Base-by-base conservation (phyloP, 2,888 invertebrate species). In the Erynnis tages region DNA sequence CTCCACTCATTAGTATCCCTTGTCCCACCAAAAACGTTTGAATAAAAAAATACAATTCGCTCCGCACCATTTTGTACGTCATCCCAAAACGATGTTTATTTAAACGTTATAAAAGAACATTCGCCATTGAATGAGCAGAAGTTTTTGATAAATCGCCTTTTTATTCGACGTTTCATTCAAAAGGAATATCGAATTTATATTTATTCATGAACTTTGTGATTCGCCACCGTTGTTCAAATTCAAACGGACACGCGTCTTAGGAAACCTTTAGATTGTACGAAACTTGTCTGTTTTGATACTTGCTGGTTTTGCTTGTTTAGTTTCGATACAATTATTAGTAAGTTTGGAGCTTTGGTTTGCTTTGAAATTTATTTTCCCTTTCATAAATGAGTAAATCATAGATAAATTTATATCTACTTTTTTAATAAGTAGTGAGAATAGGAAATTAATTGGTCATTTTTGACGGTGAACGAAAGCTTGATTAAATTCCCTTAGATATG, bases 81-180 rank as follows among this genome's bases (percentile, higher is more conserved):
- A 79, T 80, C 71, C 79, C 78, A 75, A 82, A 85, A 81, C 72
- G 76, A 83, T 87, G 86, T 88, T 87, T 87, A 88, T 88, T 88
- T 88, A 88, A 82, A 83, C 72, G 75, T 73, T 83, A 81, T 86
- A 83, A 84, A 87, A 82, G 82, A 79, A 61, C 68, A 67, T 71
- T 69, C 53, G 63, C 63, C 59, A 55, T 70, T 81, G 79, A 81
- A 82, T 79, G 62, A 74, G 62, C 63, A 65, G 76, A 78, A 76
- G 62, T 80, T 79, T 85, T 82, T 89, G 89, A 89, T 89, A 82
- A 83, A 89, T 89, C 80, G 73, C 70, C 69, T 81, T 87, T 89
- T 88, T 85, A 88, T 88, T 80, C 79, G 79, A 78, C 76, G 68
- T 72, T 79, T 80, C 69, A 83, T 84, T 82, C 67, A 79, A 83